phyloP scores from a whole-genome alignment of 1,140 invertebrate genomes.

The Procambarus virginalis region DNA sequence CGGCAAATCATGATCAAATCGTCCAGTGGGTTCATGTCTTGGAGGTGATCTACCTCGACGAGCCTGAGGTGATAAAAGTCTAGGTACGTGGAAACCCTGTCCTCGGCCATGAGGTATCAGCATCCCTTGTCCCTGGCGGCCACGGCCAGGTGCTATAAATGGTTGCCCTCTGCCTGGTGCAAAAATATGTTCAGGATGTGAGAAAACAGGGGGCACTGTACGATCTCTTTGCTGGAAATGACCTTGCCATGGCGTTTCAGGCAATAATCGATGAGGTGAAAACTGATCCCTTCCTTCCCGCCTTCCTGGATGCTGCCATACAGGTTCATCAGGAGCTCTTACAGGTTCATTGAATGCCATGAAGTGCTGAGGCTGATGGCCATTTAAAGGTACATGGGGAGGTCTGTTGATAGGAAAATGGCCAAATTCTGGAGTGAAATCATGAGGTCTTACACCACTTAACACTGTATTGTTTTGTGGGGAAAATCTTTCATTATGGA shows the following conservation, averaged over 20 bases:
- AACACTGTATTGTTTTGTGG: slow-evolving; percentile 9
- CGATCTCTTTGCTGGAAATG: slow-evolving; percentile 46
- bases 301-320: slow-evolving; percentile 28
- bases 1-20: slow-evolving; percentile 36
- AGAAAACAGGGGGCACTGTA: slow-evolving; percentile 11
- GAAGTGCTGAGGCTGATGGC: slow-evolving; percentile 38
- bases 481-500: slow-evolving; percentile 31
- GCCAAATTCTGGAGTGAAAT: slow-evolving; percentile 21
- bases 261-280: slow-evolving; percentile 24
- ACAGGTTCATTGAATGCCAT: slow-evolving; percentile 26
- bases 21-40: slow-evolving; percentile 13
- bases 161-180: slow-evolving; percentile 22
- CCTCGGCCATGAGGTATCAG: slow-evolving; percentile 33
- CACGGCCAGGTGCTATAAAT: neutral
- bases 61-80: slow-evolving; percentile 18
- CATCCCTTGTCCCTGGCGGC: slow-evolving; percentile 19
- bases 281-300: slow-evolving; percentile 40
- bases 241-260: slow-evolving; percentile 44
- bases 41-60: slow-evolving; percentile 28
- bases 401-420: slow-evolving; percentile 28
- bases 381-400: slow-evolving; percentile 38
- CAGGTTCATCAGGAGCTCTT: slow-evolving; percentile 9
- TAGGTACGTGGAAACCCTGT: slow-evolving; percentile 21
- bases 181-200: slow-evolving; percentile 56
- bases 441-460: slow-evolving; percentile 35